Base-by-base conservation (phyloP, 2,113 vertebrate genomes). In the Nothoprocta pentlandii region DNA sequence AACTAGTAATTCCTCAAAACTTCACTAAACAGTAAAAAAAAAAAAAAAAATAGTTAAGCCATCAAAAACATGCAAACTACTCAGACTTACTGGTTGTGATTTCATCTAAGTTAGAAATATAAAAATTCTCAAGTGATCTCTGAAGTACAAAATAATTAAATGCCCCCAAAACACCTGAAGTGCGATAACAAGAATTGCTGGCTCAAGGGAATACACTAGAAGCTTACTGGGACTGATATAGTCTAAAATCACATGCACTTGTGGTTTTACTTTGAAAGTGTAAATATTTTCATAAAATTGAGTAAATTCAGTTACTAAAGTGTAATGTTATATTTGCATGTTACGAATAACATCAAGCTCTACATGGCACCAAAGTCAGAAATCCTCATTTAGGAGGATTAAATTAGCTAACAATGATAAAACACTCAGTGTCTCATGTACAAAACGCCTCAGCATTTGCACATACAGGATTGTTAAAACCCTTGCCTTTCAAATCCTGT, bases 191-290 rank as follows among this genome's bases (percentile, higher is more conserved):
- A 9, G 3, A 74, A 63, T 19, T 36, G 20, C 19, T 56, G 44
- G 12, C 56, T 85, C 9, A 46, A 79, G 79, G 17, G 49, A 63
- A 87, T 85, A 36, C 0, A 1, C 16, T 25, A 12, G 69, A 28
- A 73, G 7, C 81, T 68, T 30, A 67, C 36, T 13, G 23, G 26
- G 46, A 78, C 25, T 78, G 53, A 80, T 53, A 34, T 32, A 39
- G 15, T 68, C 20, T n/a, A 81, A 9, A 4, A 8, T 59, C 82
- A 71, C 9, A 58, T 32, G 3, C 0, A 0, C 13, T 46, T 25
- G 70, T 61, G 21, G 58, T 46, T 56, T 51, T 58, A 69, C 44
- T 68, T 44, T 14, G 6, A 26, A 85, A 66, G 15, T 16, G 6
- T 6, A 70, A 85, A 70, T 53, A 23, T 4, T 1, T 15, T 6